Evolutionary conservation across 1,140 invertebrate species (phyloP).

Genomic region (Eurosta solidaginis): DNA sequence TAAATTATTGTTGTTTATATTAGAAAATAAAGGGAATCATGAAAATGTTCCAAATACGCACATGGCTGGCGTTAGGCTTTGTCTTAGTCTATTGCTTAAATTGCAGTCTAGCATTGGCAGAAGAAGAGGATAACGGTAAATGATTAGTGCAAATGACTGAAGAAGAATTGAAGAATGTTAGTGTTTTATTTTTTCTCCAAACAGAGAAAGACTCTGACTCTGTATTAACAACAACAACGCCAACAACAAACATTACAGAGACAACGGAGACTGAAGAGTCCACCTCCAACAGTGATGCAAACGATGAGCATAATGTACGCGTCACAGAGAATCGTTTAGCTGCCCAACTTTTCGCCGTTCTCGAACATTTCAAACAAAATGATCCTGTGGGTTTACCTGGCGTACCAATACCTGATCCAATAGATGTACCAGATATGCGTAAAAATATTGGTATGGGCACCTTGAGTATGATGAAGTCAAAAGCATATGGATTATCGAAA

Average conservation of each 20-base stretch:
- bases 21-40: not conserved
- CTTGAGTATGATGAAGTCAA: constrained; percentile 73
- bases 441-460: constrained; percentile 72
- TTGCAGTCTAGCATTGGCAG: not conserved
- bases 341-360: constrained; percentile 70
- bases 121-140: not conserved
- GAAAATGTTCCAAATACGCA: not conserved
- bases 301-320: constrained; percentile 49
- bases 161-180: too few relatives aligned
- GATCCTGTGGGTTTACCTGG: constrained; percentile 79
- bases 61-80: constrained; percentile 32
- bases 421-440: constrained; percentile 76
- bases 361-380: constrained; percentile 82
- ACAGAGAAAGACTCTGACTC: too few relatives aligned
- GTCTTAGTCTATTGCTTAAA: not conserved
- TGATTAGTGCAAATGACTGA: too few relatives aligned
- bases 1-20: not conserved
- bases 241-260: too few relatives aligned
- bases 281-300: not conserved
- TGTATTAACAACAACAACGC: too few relatives aligned
- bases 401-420: constrained; percentile 76
- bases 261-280: too few relatives aligned
- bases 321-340: constrained; percentile 69
- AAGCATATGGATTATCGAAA: constrained; percentile 75
- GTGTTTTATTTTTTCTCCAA: too few relatives aligned